Percentiles rank a stretch among this genome's conserved stretches.
phyloP scores from a whole-genome alignment of 2,113 vertebrate species.

The Ictidomys tridecemlineatus region DNA sequence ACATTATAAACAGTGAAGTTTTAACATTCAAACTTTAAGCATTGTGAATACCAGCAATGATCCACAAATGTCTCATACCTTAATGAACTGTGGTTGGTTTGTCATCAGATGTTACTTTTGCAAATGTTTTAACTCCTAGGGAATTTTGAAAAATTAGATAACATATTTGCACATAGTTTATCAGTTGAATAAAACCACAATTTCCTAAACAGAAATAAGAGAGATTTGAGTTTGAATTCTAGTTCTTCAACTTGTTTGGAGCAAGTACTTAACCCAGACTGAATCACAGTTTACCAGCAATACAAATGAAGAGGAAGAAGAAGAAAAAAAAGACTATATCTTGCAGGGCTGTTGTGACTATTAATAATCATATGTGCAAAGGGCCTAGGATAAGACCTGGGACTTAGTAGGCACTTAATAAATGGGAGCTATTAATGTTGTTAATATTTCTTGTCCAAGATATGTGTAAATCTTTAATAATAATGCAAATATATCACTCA shows the following conservation, averaged over 20 bases:
- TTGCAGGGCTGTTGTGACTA: conserved; percentile 46
- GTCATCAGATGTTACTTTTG: conserved; percentile 39
- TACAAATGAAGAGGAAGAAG: conserved; percentile 37
- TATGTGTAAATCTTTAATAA: conserved; percentile 66
- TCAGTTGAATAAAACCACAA: neutral
- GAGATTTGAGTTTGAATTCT: conserved; percentile 60
- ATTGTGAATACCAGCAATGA: neutral
- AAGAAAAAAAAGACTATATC: conserved; percentile 35
- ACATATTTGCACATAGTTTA: conserved; percentile 30
- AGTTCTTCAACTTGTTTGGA: conserved; percentile 17
- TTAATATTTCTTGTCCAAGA: conserved; percentile 68
- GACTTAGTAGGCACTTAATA: conserved; percentile 62
- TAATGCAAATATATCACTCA: conserved; percentile 56
- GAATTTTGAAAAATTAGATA: conserved; percentile 44
- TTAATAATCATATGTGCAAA: conserved; percentile 58
- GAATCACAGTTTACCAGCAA: conserved; percentile 6
- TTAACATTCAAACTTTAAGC: neutral
- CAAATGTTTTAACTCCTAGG: conserved; percentile 49
- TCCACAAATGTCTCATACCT: neutral
- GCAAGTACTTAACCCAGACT: conserved; percentile 17
- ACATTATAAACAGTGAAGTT: conserved; percentile 6
- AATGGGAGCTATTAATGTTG: conserved; percentile 53
- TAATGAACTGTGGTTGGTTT: neutral
- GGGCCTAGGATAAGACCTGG: neutral
- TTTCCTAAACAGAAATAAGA: neutral